These are phyloP conservation scores for Lepilemur septentrionalis DNA, from an alignment of 2,797 vertebrate species.

Conservation along the genomic window DNA sequence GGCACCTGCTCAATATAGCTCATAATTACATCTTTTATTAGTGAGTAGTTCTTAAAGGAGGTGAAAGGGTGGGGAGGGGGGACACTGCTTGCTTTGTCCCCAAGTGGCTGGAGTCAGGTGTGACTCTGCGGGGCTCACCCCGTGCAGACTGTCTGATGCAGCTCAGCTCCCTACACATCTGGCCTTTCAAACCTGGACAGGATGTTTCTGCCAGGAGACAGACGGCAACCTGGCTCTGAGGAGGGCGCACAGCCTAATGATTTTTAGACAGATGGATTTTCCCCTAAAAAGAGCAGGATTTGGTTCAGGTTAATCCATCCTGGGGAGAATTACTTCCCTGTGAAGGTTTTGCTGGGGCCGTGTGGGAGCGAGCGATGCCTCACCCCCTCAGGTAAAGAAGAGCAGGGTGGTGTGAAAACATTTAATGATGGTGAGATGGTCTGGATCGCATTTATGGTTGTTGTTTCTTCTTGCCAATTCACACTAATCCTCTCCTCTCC, in stretches of 20 bases:
- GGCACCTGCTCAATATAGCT: background rate
- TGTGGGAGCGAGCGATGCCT: background rate
- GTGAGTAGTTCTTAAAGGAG: background rate
- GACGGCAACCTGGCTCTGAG: background rate
- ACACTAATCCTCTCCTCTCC: constrained; percentile 39
- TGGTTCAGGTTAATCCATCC: background rate
- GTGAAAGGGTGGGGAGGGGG: background rate
- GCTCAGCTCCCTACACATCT: background rate
- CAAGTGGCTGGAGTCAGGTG: background rate
- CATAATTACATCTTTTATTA: background rate
- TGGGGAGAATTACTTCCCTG: background rate
- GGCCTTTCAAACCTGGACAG: background rate
- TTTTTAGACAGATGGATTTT: background rate
- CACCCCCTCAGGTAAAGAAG: background rate
- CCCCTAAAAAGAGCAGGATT: background rate
- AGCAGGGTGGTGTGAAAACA: background rate
- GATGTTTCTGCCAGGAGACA: background rate
- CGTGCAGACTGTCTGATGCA: background rate
- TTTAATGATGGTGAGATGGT: background rate
- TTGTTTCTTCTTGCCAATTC: background rate
- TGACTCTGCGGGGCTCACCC: background rate
- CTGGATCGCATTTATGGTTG: too few relatives aligned
- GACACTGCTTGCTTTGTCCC: background rate
- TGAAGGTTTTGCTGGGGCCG: background rate
- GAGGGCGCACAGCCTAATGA: background rate